Conservation (phyloP, 2,888 invertebrate genomes). For the Lordiphosa andalusiaca region DNA sequence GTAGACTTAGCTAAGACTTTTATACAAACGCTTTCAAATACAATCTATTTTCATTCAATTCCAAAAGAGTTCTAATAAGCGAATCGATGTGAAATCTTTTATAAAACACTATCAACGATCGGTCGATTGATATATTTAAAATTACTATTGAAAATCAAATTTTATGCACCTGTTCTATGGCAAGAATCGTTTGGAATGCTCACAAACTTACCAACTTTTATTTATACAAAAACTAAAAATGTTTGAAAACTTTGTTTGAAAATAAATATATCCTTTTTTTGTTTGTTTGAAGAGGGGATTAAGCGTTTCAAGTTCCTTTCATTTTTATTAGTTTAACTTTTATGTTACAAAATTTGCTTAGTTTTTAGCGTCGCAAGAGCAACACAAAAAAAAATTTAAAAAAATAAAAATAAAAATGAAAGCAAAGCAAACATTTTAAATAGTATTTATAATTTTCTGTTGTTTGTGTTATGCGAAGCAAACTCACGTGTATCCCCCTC, state of each 20-base stretch:
- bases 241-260: conserved; percentile 7
- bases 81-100: no score
- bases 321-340: conserved; percentile 27
- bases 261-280: conserved; percentile 21
- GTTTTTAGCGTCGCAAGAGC: conserved; percentile 52
- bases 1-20: no score
- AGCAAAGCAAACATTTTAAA: conserved; percentile 43
- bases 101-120: no score
- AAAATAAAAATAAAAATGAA: conserved; percentile 31
- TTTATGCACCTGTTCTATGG: no score
- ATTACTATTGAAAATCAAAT: no score
- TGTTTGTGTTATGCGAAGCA: conserved; percentile 71
- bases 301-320: conserved; percentile 44
- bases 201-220: no score
- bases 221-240: conserved; percentile 3
- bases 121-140: no score
- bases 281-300: conserved; percentile 78
- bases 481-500: conserved; percentile 80
- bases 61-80: no score
- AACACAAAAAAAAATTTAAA: conserved; percentile 13
- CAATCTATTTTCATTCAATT: no score
- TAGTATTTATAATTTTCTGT: conserved; percentile 61
- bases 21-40: no score
- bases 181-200: no score
- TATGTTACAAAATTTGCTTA: conserved; percentile 31